A percentile compares a stretch with the other conserved stretches of the same genome.
These are phyloP conservation scores for Champsocephalus esox DNA, from an alignment of 2,797 vertebrate genomes.

Conservation along the genomic window DNA sequence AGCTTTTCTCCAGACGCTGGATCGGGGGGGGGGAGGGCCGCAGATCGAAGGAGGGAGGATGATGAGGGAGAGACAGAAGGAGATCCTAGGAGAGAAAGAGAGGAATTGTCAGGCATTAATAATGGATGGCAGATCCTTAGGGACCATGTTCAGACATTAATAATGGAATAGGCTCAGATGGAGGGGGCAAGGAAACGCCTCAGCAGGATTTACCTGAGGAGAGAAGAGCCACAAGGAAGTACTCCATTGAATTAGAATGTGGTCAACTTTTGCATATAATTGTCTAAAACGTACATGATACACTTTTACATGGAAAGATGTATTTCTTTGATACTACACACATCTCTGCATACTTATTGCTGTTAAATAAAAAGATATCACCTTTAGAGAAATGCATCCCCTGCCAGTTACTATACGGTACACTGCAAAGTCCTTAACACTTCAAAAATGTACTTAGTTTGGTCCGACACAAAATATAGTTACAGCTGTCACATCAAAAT, in stretches of 20 bases:
- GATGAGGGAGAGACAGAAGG: conserved; percentile 55
- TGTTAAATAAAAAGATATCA: not conserved
- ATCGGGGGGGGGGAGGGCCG: conserved; percentile 20
- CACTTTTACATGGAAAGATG: not conserved
- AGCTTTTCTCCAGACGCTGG: conserved; percentile 71
- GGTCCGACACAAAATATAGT: not conserved
- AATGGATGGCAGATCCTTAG: conserved; percentile 73
- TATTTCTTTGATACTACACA: accelerated
- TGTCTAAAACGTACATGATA: not conserved
- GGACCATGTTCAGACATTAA: conserved; percentile 76
- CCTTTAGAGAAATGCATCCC: not conserved
- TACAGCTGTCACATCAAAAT: not conserved
- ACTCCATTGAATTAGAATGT: not conserved
- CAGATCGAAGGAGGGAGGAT: conserved; percentile 38
- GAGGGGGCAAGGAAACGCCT: conserved; percentile 53
- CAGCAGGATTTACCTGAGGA: conserved; percentile 58
- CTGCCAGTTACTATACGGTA: not conserved
- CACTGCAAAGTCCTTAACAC: not conserved
- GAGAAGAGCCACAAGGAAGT: conserved; percentile 20
- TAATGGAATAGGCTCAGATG: conserved; percentile 74
- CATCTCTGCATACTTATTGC: not conserved
- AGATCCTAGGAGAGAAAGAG: conserved; percentile 69
- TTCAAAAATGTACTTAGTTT: no score
- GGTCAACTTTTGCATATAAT: not conserved
- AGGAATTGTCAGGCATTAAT: conserved; percentile 72